Evolutionary conservation across 2,888 invertebrate genomes (phyloP).

Genomic region (Ptilodon capucinus): DNA sequence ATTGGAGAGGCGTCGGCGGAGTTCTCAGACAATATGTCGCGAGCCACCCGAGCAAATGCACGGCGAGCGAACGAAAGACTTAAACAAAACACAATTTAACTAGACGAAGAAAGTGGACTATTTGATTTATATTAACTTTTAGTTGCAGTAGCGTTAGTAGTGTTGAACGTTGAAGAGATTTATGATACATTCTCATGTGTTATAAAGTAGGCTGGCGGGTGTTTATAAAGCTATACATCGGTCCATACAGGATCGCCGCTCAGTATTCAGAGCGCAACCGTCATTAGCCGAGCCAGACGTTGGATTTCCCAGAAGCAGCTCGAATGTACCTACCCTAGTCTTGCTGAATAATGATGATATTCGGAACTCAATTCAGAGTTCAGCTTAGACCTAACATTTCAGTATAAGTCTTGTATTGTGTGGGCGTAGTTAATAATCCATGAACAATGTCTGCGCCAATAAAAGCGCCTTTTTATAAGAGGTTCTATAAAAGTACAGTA

Average conservation of each 20-base stretch:
- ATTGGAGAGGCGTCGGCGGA: constrained; percentile 78
- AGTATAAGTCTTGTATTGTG: constrained; percentile 22
- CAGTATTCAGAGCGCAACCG: constrained; percentile 71
- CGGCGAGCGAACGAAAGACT: constrained; percentile 56
- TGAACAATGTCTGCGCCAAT: background rate
- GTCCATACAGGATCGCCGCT: constrained; percentile 45
- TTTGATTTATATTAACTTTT: constrained; percentile 67
- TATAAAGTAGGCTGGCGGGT: constrained; percentile 12
- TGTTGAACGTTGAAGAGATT: constrained; percentile 22
- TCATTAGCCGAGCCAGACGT: constrained; percentile 76
- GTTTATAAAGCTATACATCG: constrained; percentile 28
- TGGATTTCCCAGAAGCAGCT: constrained; percentile 69
- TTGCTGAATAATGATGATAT: constrained; percentile 71
- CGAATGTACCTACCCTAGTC: constrained; percentile 51
- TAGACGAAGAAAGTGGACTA: constrained; percentile 62
- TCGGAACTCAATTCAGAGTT: constrained; percentile 51
- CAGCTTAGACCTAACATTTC: constrained; percentile 37
- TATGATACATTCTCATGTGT: constrained; percentile 2
- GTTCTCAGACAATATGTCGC: constrained; percentile 81
- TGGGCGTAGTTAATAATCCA: constrained; percentile 4
- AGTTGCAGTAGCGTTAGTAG: constrained; percentile 20
- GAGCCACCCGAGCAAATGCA: constrained; percentile 66
- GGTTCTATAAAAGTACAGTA: background rate
- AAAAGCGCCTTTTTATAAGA: background rate
- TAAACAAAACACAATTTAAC: constrained; percentile 73